phyloP scores from a whole-genome alignment of 2,797 vertebrate species.

The Falco concolor region DNA sequence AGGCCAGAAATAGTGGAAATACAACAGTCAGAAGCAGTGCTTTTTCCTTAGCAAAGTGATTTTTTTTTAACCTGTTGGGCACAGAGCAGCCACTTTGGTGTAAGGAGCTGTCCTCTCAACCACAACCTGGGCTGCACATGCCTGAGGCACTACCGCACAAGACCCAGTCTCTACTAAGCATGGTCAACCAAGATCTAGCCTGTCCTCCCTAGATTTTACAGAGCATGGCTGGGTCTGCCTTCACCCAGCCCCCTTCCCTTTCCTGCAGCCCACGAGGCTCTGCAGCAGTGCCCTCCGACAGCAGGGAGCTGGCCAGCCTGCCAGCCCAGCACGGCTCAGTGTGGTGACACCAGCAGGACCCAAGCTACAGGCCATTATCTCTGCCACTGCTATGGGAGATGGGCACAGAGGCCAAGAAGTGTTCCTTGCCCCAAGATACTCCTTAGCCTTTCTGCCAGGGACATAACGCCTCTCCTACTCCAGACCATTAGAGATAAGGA shows the following conservation, averaged over 20 bases:
- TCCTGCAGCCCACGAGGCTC: background rate
- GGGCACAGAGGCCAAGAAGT: background rate
- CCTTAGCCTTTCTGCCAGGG: background rate
- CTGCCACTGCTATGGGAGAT: background rate
- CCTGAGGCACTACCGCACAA: background rate
- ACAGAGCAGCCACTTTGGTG: background rate
- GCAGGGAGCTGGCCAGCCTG: rapidly evolving
- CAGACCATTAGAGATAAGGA: background rate
- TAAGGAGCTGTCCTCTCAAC: background rate
- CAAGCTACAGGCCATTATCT: background rate
- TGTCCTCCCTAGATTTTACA: background rate
- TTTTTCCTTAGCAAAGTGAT: background rate
- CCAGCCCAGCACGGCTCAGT: background rate
- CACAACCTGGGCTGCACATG: background rate
- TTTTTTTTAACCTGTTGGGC: background rate
- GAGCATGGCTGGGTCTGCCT: background rate
- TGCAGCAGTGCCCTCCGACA: background rate
- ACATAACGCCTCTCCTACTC: background rate
- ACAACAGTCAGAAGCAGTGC: background rate
- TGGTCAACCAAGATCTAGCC: background rate
- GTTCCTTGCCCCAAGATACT: background rate
- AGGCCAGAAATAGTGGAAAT: background rate
- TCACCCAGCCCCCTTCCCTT: background rate
- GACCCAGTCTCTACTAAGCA: background rate
- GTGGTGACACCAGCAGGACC: background rate